A percentile compares a stretch with the other conserved stretches of the same genome.
phyloP scores from a whole-genome alignment of 1,140 invertebrate genomes.

The Dolichoris vasculosae region DNA sequence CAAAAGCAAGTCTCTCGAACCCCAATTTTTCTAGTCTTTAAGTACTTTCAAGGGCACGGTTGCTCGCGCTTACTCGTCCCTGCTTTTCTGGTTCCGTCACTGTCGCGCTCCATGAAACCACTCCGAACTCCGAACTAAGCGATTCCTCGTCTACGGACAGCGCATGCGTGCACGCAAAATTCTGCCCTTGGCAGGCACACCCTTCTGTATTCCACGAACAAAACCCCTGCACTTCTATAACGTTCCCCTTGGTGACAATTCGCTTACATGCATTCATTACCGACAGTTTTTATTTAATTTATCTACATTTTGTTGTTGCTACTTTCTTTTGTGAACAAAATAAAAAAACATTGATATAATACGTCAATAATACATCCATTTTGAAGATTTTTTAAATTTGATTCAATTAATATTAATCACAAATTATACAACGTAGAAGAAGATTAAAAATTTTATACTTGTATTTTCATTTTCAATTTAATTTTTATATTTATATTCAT shows the following conservation, averaged over 20 bases:
- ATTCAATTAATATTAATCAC: background rate
- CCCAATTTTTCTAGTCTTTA: background rate
- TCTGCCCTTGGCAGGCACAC: too few species aligned
- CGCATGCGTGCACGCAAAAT: background rate
- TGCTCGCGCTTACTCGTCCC: background rate
- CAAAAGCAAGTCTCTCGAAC: background rate
- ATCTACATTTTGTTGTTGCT: too few species aligned
- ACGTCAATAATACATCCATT: too few species aligned
- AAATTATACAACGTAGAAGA: background rate
- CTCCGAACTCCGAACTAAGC: background rate
- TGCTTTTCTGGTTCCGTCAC: background rate
- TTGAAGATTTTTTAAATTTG: background rate
- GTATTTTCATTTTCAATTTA: background rate
- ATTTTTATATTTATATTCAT: background rate
- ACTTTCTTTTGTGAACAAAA: too few species aligned
- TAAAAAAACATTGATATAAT: too few species aligned
- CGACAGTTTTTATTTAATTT: background rate
- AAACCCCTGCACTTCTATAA: background rate
- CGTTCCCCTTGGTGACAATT: background rate
- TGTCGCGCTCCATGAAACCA: background rate
- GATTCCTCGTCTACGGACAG: background rate
- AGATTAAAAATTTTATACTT: background rate
- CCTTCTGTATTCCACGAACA: background rate
- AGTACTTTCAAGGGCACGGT: slow-evolving; percentile 44
- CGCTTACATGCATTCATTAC: background rate